These are phyloP conservation scores for Syrista parreyssii DNA, from an alignment of 2,888 invertebrate genomes.

Conservation along the genomic window DNA sequence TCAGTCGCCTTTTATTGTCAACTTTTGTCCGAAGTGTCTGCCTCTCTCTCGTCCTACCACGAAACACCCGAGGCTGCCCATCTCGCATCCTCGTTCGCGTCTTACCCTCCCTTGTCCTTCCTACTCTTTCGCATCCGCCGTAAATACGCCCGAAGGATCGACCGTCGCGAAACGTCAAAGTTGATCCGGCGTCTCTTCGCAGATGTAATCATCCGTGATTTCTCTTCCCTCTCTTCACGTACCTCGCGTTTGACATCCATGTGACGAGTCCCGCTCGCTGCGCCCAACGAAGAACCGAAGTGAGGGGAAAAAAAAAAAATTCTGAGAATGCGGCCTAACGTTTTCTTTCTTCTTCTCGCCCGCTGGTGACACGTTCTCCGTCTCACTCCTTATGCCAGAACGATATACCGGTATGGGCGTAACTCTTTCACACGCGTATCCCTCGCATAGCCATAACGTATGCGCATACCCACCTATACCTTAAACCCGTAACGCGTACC, in stretches of 20 bases:
- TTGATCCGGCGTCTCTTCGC: neutral
- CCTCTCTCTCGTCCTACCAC: conserved; percentile 2
- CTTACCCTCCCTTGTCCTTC: too few species aligned
- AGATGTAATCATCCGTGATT: conserved; percentile 6
- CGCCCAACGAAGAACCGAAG: too few species aligned
- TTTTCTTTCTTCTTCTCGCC: neutral
- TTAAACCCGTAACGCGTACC: neutral
- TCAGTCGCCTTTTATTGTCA: neutral
- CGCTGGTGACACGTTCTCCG: neutral
- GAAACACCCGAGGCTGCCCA: neutral
- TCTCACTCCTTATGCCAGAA: neutral
- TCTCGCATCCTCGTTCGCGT: conserved; percentile 3
- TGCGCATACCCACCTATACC: neutral
- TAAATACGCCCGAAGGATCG: conserved; percentile 2
- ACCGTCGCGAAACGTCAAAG: neutral
- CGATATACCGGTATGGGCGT: neutral
- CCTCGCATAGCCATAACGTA: neutral
- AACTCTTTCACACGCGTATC: neutral
- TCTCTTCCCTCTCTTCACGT: too few species aligned
- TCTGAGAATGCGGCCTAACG: neutral
- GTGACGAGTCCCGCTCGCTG: too few species aligned
- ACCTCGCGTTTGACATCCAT: too few species aligned
- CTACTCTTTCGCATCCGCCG: too few species aligned
- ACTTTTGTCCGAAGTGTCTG: neutral
- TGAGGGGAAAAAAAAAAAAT: too few species aligned